A percentile compares a stretch with the other conserved stretches of the same genome.
Conservation (phyloP, 2,113 vertebrate genomes). For the Serilophus lunatus region DNA sequence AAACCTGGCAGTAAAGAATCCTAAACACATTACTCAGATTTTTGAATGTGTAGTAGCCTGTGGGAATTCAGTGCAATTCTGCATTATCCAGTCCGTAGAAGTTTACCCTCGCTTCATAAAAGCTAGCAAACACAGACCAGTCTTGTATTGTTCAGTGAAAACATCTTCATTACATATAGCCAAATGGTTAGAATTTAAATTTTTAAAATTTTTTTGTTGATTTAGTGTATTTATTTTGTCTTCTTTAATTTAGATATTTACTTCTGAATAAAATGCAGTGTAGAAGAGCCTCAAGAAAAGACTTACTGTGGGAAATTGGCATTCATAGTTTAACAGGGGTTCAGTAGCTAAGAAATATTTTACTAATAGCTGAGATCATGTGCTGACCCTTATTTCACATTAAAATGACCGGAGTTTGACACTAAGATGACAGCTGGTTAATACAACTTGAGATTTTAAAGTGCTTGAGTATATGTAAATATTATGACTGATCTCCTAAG, state of each 20-base stretch:
- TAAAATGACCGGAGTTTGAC: conserved; percentile 78
- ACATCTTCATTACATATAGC: neutral
- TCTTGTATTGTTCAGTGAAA: neutral
- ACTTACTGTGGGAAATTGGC: conserved; percentile 19
- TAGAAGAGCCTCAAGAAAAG: neutral
- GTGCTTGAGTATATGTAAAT: conserved; percentile 76
- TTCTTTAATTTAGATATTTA: neutral
- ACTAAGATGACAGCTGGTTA: conserved; percentile 78
- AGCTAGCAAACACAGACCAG: neutral
- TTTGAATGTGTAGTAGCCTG: neutral
- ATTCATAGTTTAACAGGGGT: neutral
- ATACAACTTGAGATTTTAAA: conserved; percentile 77
- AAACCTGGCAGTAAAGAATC: neutral
- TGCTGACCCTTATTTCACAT: conserved; percentile 79
- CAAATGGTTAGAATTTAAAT: neutral
- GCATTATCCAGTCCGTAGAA: neutral
- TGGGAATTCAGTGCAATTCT: neutral
- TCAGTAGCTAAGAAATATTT: conserved; percentile 44
- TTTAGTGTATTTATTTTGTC: neutral
- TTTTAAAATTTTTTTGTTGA: neutral
- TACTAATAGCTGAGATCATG: conserved; percentile 55
- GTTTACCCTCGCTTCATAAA: neutral
- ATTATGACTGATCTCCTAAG: conserved; percentile 77
- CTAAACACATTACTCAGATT: neutral
- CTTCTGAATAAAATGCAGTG: neutral